Base-by-base conservation (phyloP, 1,140 invertebrate species). In the Drosophila bocki region DNA sequence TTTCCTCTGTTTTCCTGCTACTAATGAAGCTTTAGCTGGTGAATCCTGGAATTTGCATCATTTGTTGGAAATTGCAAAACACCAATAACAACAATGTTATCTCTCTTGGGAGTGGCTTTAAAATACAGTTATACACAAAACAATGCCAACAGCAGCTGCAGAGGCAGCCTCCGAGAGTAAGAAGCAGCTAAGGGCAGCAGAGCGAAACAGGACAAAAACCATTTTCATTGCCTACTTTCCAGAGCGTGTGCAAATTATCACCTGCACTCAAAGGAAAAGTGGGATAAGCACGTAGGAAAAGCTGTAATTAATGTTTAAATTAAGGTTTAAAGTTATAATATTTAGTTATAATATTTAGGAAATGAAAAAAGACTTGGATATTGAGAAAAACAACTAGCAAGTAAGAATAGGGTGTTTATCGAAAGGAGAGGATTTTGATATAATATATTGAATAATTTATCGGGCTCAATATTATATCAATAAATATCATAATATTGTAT, bases 221-320 rank as follows among this genome's bases (percentile, higher is more conserved):
- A 69, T 85, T 86, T 86, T 69, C 75, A 82, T 86, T 86, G 82
- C 82, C 82, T 86, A 86, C 82, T 72, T 86, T 86, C 69, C 41
- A 76, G 82, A 53, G 68, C 65, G 39, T 61, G 80, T 65, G 63
- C 51, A 53, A 84, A 77, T 68, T 80, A 72, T 83, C 57, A 76
- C 60, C 65, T 65, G 47, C 56, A 70, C 32, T 44, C 39, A 9
- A 42, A 50, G 17, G n/a, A 60, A 42, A 42, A 12, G 0, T 3
- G 7, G 1, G 33, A 53, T 8, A 19, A 22, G 6, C 6, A 4
- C 6, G 5, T 1, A 1, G 15, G 7, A n/a, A n/a, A 37, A 37
- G 11, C 1, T 22, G 2, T 22, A 37, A 11, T 7, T 0, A 5
- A 22, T 12, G 19, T 1, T 22, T 3, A 6, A 22, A 37, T 22